Percentiles rank a stretch among this genome's conserved stretches.
Conservation (phyloP, 1,140 invertebrate species). For the Lerema accius region DNA sequence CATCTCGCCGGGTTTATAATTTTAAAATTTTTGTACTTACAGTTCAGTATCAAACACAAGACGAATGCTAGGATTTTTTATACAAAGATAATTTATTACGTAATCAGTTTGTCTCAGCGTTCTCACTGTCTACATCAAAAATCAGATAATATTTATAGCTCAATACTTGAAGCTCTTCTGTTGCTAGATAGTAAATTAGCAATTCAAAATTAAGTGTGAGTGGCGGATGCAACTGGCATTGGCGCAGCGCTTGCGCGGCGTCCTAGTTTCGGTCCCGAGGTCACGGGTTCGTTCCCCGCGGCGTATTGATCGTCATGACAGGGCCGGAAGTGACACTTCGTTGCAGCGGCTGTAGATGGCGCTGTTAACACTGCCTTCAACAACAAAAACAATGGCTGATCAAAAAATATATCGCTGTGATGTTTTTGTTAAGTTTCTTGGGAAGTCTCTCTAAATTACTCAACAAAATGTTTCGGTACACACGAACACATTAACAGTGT, state of each 20-base stretch:
- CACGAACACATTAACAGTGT: no score
- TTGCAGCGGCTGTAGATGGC: conserved; percentile 62
- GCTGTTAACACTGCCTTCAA: conserved; percentile 51
- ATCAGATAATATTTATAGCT: conserved; percentile 19
- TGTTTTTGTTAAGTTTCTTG: no score
- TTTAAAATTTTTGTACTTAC: no score
- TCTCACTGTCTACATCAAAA: no score
- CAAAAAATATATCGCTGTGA: no score
- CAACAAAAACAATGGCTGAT: conserved; percentile 8
- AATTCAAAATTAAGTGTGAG: conserved; percentile 62
- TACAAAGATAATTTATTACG: no score
- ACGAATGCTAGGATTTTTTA: no score
- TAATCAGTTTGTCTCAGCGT: no score
- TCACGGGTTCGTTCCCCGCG: conserved; percentile 79
- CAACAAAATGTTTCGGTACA: no score
- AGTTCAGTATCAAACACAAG: no score
- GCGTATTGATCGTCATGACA: conserved; percentile 70
- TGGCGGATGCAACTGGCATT: conserved; percentile 60
- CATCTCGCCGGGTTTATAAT: no score
- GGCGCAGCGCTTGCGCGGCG: conserved; percentile 72
- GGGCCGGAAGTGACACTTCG: conserved; percentile 68
- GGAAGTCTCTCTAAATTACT: no score
- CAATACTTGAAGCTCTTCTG: conserved; percentile 20
- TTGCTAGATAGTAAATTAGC: conserved; percentile 58
- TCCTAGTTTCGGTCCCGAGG: conserved; percentile 71